Conservation (phyloP, 2,888 invertebrate genomes). For the Lepeophtheirus nordmannii region DNA sequence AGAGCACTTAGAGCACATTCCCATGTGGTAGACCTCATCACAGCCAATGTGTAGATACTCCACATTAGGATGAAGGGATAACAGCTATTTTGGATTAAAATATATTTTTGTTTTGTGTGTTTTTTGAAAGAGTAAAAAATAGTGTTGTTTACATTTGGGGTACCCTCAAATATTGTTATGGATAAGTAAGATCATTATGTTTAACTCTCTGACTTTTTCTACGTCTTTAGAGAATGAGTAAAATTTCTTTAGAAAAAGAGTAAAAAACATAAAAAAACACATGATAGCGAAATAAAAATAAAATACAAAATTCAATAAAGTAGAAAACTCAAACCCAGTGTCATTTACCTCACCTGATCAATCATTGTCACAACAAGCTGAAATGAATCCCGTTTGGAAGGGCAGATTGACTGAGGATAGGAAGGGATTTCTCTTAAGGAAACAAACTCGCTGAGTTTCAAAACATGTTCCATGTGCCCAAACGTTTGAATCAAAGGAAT, state of each 20-base stretch:
- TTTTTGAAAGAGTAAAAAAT: no score
- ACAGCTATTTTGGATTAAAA: slow-evolving; percentile 29
- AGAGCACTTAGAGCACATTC: slow-evolving; percentile 28
- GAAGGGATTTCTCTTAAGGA: slow-evolving; percentile 48
- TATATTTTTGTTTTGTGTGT: no score
- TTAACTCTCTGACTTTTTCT: no score
- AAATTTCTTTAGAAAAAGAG: no score
- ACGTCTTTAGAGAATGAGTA: no score
- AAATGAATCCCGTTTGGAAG: slow-evolving; percentile 35
- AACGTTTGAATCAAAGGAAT: slow-evolving; percentile 42
- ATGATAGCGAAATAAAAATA: no score
- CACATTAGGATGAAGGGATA: slow-evolving; percentile 32
- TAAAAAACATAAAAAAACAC: no score
- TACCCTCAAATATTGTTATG: no score
- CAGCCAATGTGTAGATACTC: slow-evolving; percentile 38
- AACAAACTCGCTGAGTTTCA: slow-evolving; percentile 53
- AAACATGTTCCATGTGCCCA: slow-evolving; percentile 47
- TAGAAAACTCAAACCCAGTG: no score
- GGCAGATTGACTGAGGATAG: slow-evolving; percentile 46
- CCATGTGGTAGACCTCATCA: slow-evolving; percentile 33
- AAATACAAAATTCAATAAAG: no score
- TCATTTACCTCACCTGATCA: slow-evolving; percentile 31
- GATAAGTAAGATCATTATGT: no score
- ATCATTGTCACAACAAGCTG: slow-evolving; percentile 32
- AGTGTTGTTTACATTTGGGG: no score